Conservation (phyloP, 2,797 vertebrate species). For the Benthosema pterotum region DNA sequence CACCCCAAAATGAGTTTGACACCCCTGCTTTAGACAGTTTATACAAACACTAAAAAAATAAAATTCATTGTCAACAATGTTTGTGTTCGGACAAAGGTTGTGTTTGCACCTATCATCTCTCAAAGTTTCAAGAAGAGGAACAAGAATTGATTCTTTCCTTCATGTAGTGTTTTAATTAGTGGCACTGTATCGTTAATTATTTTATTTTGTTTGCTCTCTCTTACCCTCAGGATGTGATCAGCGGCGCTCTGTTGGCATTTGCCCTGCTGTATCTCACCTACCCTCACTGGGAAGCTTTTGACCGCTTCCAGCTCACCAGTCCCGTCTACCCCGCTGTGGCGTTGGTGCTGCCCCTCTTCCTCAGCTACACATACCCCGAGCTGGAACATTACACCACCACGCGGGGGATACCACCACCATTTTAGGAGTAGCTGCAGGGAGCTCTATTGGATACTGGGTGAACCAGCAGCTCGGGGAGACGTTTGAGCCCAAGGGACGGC, state of each 20-base stretch:
- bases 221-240: constrained; percentile 88
- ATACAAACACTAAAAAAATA: too few relatives aligned
- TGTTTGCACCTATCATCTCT: too few relatives aligned
- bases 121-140: too few relatives aligned
- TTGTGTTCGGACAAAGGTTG: too few relatives aligned
- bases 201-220: constrained; percentile 3
- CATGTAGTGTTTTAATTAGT: not conserved
- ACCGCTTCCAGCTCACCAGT: constrained; percentile 84
- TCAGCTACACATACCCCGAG: constrained; percentile 90
- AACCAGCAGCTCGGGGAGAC: constrained; percentile 77
- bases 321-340: constrained; percentile 81
- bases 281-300: constrained; percentile 87
- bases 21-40: too few relatives aligned
- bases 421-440: constrained; percentile 83
- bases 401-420: constrained; percentile 91
- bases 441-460: constrained; percentile 88
- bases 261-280: constrained; percentile 79
- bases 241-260: constrained; percentile 83
- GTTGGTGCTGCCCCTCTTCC: constrained; percentile 78
- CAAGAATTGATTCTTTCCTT: not conserved
- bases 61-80: too few relatives aligned
- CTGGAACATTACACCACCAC: constrained; percentile 92
- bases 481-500: constrained; percentile 45
- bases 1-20: too few relatives aligned
- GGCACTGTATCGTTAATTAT: constrained; percentile 7